Evolutionary conservation across 1,140 invertebrate species (phyloP).

Genomic region (Patella vulgata): DNA sequence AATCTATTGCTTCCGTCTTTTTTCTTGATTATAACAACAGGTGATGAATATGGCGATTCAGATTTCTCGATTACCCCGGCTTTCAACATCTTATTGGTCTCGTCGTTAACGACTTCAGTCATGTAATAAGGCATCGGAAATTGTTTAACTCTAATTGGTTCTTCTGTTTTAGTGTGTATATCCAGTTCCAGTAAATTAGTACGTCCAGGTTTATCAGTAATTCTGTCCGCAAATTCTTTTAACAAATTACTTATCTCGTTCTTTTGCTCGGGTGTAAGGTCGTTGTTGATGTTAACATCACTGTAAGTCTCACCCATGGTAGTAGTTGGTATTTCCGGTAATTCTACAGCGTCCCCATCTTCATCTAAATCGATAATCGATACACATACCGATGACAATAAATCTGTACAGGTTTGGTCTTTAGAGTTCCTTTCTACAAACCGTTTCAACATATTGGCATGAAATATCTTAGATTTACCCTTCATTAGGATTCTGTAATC

Average conservation of each 20-base stretch:
- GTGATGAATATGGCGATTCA: slow-evolving; percentile 67
- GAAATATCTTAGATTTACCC: no score
- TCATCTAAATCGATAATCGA: no score
- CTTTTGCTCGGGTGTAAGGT: neutral
- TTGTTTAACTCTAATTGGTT: slow-evolving; percentile 15
- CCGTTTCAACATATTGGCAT: no score
- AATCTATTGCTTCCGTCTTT: slow-evolving; percentile 65
- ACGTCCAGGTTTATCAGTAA: slow-evolving; percentile 22
- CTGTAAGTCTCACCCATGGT: neutral
- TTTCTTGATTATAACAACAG: slow-evolving; percentile 68
- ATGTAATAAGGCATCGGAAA: slow-evolving; percentile 59
- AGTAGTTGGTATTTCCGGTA: neutral
- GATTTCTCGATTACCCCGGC: slow-evolving; percentile 53
- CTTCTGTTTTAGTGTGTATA: slow-evolving; percentile 4
- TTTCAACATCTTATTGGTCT: no score
- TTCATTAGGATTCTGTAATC: no score
- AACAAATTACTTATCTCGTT: neutral
- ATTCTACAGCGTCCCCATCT: slow-evolving; percentile 4
- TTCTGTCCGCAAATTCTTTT: slow-evolving; percentile 10
- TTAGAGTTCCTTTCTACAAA: no score
- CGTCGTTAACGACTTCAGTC: slow-evolving; percentile 48
- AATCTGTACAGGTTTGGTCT: no score
- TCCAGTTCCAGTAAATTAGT: slow-evolving; percentile 17
- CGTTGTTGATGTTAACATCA: neutral
- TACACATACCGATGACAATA: no score